Percentiles rank a stretch among this genome's conserved stretches.
phyloP scores from a whole-genome alignment of 2,113 vertebrate genomes.

The Protobothrops flavoviridis region DNA sequence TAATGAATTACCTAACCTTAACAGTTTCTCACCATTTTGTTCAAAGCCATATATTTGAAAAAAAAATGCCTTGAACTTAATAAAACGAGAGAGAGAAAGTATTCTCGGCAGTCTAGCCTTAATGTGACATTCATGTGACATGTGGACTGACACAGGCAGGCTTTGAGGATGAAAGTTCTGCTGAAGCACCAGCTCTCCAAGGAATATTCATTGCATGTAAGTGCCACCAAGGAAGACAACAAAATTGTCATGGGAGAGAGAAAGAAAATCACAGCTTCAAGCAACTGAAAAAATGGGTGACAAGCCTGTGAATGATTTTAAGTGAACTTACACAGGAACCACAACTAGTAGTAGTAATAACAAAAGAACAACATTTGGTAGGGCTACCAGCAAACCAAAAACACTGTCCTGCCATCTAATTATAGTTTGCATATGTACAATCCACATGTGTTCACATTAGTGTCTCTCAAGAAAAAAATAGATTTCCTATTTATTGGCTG shows the following conservation, averaged over 20 bases:
- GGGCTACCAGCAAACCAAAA: background rate
- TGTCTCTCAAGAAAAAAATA: background rate
- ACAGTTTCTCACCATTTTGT: background rate
- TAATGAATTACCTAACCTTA: background rate
- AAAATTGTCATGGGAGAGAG: background rate
- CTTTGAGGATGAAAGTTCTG: background rate
- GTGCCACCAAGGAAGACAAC: background rate
- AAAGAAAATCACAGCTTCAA: constrained; percentile 18
- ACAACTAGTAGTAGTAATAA: background rate
- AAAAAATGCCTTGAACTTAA: background rate
- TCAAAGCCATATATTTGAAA: background rate
- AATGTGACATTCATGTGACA: constrained; percentile 17
- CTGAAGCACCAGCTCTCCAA: background rate
- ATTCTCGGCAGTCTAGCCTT: background rate
- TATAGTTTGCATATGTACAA: background rate
- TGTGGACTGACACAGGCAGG: background rate
- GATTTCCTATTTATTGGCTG: background rate
- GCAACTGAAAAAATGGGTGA: constrained; percentile 4
- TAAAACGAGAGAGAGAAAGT: background rate
- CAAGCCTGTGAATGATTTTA: constrained; percentile 10
- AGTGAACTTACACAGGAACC: background rate
- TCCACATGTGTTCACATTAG: background rate
- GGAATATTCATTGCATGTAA: background rate
- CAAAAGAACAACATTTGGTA: background rate
- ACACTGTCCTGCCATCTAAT: background rate